Evolutionary conservation across 2,113 vertebrate species (phyloP), one percentile per base, ranked within the genome.

Genomic region (Aegithalos caudatus): DNA sequence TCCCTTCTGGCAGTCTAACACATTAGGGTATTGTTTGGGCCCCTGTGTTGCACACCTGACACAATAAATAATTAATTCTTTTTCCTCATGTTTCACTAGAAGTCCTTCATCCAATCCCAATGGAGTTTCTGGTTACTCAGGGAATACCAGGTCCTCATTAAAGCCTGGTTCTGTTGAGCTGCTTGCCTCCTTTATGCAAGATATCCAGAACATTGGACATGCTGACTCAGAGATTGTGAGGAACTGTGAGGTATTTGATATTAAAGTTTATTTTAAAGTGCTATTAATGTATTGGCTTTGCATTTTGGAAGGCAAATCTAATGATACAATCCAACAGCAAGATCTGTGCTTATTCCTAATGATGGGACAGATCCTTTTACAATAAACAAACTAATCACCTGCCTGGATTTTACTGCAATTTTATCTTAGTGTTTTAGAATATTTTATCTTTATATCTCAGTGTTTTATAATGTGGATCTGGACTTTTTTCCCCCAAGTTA

Each of bases 181-280:
- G 23, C 96, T 99, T 14, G 81, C 98, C 71, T 98, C 98, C 72
- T 98, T 99, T 94, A 98, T 99, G 92, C 98, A 98, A 96, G 99
- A 99, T 93, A 98, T 98, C 89, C 99, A 98, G 96, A 98, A 90
- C 92, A 95, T 94, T 40, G 98, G 98, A 35, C 97, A 98, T 93
- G 97, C 98, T 18, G 98, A 99, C 97, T 98, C 96, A 0, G 98
- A 99, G 96, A 97, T 98, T 81, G 98, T 98, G 98, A 99, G 98
- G 96, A 98, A 97, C 87, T 99, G 98, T 72, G 99, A 99, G 99
- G 99, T 99, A 97, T 72, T 80, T 92, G 27, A 50, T 37, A 17
- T 42, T 88, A 28, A 84, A 18, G 27, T 61, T 94, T 80, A 29
- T 71, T 62, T 35, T 25, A 16, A 67, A 33, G 9, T 45, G 44